Evolutionary conservation across 2,113 vertebrate genomes (phyloP).

Genomic region (Ailuropoda melanoleuca): DNA sequence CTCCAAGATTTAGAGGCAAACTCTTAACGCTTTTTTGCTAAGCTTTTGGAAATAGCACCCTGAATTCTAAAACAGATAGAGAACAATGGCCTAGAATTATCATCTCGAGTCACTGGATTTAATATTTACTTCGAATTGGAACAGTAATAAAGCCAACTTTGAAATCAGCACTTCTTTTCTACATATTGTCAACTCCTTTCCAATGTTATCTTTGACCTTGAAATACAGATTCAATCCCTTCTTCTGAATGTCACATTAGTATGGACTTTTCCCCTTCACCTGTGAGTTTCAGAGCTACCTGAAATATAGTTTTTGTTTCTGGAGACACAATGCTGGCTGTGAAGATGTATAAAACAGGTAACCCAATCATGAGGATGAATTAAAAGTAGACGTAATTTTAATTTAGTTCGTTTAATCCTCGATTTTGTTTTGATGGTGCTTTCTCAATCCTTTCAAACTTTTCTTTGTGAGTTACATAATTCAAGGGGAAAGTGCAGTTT

Average conservation of each 20-base stretch:
- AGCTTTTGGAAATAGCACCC: not conserved
- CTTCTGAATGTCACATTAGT: not conserved
- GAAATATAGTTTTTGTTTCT: conserved; percentile 50
- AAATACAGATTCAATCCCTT: not conserved
- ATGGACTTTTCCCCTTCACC: conserved; percentile 37
- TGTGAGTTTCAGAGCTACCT: conserved; percentile 54
- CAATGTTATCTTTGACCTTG: not conserved
- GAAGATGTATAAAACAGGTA: conserved; percentile 19
- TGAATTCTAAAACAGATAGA: not conserved
- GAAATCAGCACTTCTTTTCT: not conserved
- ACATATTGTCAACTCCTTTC: not conserved
- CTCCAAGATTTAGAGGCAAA: not conserved
- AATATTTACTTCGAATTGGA: not conserved
- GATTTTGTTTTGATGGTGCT: not conserved
- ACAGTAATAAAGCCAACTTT: not conserved
- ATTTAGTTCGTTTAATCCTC: not conserved
- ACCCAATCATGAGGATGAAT: not conserved
- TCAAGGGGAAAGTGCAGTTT: not conserved
- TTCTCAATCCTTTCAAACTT: not conserved
- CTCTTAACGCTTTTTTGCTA: not conserved
- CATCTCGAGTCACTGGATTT: not conserved
- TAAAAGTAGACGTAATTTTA: conserved; percentile 32
- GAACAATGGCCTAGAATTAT: not conserved
- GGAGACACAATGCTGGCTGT: conserved; percentile 55
- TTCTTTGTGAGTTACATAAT: not conserved